These are phyloP conservation scores for Pelecanoides urinatrix DNA, from an alignment of 2,113 vertebrate genomes.

Conservation along the genomic window DNA sequence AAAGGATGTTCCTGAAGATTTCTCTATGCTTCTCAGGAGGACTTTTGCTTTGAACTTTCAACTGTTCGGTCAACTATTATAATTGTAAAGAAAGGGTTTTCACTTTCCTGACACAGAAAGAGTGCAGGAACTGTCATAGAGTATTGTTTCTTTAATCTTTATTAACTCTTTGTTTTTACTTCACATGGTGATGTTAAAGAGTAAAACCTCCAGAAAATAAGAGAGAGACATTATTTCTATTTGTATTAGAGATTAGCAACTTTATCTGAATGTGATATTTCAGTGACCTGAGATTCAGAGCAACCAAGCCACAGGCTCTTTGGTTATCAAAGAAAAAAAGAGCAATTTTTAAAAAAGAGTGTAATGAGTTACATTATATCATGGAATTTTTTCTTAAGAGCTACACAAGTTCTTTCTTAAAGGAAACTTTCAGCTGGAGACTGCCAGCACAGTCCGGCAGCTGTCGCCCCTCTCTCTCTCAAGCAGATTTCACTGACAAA, in stretches of 20 bases:
- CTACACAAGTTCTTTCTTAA: background rate
- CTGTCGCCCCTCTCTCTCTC: background rate
- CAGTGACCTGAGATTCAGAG: background rate
- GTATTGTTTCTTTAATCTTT: background rate
- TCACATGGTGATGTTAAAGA: background rate
- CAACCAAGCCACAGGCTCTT: background rate
- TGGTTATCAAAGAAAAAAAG: background rate
- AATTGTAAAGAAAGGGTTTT: background rate
- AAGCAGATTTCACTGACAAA: background rate
- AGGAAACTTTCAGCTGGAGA: background rate
- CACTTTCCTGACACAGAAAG: background rate
- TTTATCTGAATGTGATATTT: background rate
- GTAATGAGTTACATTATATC: background rate
- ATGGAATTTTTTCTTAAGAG: background rate
- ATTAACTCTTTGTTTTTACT: background rate
- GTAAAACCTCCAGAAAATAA: background rate
- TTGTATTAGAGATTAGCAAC: background rate
- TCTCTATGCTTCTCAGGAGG: background rate
- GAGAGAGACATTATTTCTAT: background rate
- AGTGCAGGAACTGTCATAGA: background rate
- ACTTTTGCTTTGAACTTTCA: background rate
- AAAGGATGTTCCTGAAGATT: background rate
- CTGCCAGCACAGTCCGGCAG: background rate
- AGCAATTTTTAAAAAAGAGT: background rate
- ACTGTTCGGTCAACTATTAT: background rate